phyloP scores from a whole-genome alignment of 2,888 invertebrate genomes.

The Philaethria dido region DNA sequence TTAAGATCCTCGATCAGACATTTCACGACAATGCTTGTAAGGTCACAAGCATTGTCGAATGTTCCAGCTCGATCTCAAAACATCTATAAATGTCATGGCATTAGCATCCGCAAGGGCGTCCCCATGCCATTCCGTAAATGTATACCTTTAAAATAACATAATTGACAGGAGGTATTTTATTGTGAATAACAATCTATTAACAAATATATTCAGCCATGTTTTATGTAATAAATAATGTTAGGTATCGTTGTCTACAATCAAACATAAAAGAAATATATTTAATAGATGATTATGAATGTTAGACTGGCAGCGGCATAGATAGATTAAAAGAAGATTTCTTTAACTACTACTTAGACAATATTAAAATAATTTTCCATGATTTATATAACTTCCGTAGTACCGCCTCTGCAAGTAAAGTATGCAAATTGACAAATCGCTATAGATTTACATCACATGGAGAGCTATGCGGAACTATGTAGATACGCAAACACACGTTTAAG shows the following conservation, averaged over 20 bases:
- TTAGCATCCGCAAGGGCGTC: conserved; percentile 64
- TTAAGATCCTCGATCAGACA: conserved; percentile 51
- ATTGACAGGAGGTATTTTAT: conserved; percentile 21
- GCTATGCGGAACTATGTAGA: conserved; percentile 33
- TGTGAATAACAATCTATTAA: background rate
- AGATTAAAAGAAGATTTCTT: too few species aligned
- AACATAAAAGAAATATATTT: too few species aligned
- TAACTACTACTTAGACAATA: background rate
- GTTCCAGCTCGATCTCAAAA: conserved; percentile 49
- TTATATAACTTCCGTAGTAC: conserved; percentile 32
- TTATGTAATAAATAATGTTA: background rate
- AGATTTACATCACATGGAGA: conserved; percentile 19
- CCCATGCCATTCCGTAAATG: conserved; percentile 45
- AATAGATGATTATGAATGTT: too few species aligned
- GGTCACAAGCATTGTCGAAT: conserved; percentile 54
- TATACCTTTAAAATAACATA: conserved; percentile 24
- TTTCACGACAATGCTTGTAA: conserved; percentile 61
- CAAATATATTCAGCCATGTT: background rate
- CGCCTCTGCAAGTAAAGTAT: conserved; percentile 20
- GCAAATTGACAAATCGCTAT: conserved; percentile 29
- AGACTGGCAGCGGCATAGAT: too few species aligned
- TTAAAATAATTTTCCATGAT: conserved; percentile 1
- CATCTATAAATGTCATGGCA: conserved; percentile 66
- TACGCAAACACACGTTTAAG: conserved; percentile 2
- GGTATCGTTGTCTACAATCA: background rate